Evolutionary conservation across 2,888 invertebrate genomes (phyloP), one percentile per base, ranked within the genome.

Genomic region (Polydrusus pterygomalis): DNA sequence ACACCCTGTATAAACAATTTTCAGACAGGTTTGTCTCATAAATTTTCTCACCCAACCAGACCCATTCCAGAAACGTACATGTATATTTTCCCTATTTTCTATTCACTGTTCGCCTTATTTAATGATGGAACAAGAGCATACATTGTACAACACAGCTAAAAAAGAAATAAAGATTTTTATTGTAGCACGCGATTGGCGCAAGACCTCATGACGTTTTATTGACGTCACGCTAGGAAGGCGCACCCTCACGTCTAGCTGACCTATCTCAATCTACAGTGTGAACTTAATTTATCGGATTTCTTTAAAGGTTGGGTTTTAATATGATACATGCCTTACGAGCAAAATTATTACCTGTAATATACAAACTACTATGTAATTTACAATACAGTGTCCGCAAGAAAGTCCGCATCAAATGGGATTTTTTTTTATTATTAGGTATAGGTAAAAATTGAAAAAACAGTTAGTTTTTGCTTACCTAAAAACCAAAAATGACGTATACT

Each of bases 211-310:
- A 74, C 56, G 65, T 70, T 11, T 15, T 43, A 56, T 74, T 74
- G 69, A 69, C 64, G 69, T 74, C 74, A 74, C 54, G 54, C 17
- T 20, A 43, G 25, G 25, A 54, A 64, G 64, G 54, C 45, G 51
- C 62, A 25, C 73, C 60, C 64, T 64, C 71, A 13, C 64, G 64
- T 34, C 64, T 64, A 51, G 64, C 71, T 64, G 71, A 71, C 71
- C 71, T 71, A 64, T 71, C 71, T 63, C 71, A 71, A 71, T 71
- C 51, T 67, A 40, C 63, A 71, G 25, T 49, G 25, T 38, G 34
- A 49, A 64, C 15, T 63, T 63, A 25, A 9, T 38, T 38, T 7
- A 11, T 60, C 25, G 45, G 20, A n/a, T 47, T 30, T n/a, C 9
- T 30, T 58, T 17, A 18, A 60, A 60, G 38, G 38, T 17, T 0